phyloP scores from a whole-genome alignment of 1,140 invertebrate species.

The Bombus waltoni region DNA sequence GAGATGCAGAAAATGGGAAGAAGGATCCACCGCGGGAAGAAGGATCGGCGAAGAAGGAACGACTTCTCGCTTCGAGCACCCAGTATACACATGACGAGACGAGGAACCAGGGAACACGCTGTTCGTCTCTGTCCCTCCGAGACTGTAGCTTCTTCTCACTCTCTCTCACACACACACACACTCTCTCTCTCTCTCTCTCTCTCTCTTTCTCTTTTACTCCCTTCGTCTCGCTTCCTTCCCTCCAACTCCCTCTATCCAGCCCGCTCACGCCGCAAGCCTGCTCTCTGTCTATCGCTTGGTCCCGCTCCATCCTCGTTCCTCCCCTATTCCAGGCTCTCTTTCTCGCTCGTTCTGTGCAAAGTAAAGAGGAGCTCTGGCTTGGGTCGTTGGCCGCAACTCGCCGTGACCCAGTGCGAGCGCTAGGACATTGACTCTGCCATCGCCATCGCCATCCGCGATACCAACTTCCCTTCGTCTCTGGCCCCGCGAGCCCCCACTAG shows the following conservation, averaged over 20 bases:
- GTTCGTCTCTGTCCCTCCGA: constrained; percentile 36
- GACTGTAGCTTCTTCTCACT: background rate
- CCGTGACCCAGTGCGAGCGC: constrained; percentile 83
- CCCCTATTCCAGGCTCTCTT: background rate
- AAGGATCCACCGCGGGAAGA: constrained; percentile 29
- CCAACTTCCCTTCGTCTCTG: constrained; percentile 69
- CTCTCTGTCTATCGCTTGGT: constrained; percentile 42
- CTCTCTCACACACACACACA: background rate
- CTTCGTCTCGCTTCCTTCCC: constrained; percentile 26
- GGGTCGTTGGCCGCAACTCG: constrained; percentile 82
- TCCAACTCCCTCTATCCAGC: background rate
- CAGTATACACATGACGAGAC: constrained; percentile 72
- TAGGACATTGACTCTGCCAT: constrained; percentile 84
- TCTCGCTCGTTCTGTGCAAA: constrained; percentile 78
- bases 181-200: constrained; percentile 45
- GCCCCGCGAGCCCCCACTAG: constrained; percentile 57
- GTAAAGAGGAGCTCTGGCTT: constrained; percentile 79
- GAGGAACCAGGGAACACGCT: constrained; percentile 65
- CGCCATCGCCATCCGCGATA: constrained; percentile 82
- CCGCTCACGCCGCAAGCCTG: background rate
- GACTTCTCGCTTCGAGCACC: constrained; percentile 69
- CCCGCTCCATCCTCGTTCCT: constrained; percentile 2
- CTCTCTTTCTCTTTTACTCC: constrained; percentile 28
- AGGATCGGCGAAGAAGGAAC: constrained; percentile 43
- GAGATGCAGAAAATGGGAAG: constrained; percentile 62